A percentile compares a stretch with the other conserved stretches of the same genome.
These are phyloP conservation scores for Phyllotis vaccarum DNA, from an alignment of 2,797 vertebrate genomes.

Conservation along the genomic window DNA sequence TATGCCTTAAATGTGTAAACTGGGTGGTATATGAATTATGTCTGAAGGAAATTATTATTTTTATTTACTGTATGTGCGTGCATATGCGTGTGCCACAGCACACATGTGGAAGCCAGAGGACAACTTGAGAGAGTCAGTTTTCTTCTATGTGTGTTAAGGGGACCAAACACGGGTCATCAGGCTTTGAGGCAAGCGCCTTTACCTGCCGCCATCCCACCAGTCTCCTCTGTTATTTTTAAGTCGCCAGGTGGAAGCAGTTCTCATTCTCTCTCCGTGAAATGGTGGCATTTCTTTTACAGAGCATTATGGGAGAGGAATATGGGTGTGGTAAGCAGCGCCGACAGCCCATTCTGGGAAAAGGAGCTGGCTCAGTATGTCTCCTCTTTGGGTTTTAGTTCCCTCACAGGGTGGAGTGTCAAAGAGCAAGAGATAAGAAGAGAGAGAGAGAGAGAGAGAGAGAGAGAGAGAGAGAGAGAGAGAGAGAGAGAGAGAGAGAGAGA, in stretches of 20 bases:
- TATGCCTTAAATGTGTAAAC: not conserved
- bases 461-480: not conserved
- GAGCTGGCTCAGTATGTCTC: not conserved
- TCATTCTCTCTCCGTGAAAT: not conserved
- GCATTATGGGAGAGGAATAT: not conserved
- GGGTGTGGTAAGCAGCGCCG: rapidly evolving
- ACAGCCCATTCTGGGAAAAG: not conserved
- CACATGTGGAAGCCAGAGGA: not conserved
- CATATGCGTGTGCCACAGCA: not conserved
- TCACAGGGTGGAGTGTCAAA: not conserved
- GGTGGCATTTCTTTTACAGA: not conserved
- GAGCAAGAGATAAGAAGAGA: not conserved
- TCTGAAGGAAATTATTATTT: not conserved
- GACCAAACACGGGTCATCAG: not conserved
- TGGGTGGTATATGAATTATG: not conserved
- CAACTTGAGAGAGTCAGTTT: not conserved
- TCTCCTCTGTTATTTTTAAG: not conserved
- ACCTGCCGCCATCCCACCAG: not conserved
- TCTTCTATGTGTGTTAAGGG: not conserved
- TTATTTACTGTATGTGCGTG: not conserved
- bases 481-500: not conserved
- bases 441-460: not conserved
- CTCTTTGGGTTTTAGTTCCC: not conserved
- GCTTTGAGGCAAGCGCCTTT: not conserved
- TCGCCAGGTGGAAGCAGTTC: not conserved